Evolutionary conservation across 1,140 invertebrate genomes (phyloP), one percentile per base, ranked within the genome.

Genomic region (Microplitis mediator): DNA sequence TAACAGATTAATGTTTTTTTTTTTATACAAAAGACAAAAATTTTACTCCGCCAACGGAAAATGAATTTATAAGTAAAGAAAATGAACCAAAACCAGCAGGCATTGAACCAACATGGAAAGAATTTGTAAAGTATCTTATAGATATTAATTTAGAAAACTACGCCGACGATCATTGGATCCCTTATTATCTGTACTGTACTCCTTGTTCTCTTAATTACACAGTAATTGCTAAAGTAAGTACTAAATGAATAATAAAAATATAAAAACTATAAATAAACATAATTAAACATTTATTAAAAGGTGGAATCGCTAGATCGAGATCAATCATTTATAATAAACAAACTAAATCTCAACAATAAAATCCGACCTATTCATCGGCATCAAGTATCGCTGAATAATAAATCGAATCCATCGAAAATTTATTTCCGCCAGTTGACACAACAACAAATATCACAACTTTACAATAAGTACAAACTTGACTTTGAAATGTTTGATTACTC

Each of bases 201-300:
- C 86, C 87, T 4, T 89, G 88, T 63, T 68, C 77, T 9, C 65
- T 88, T 4, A 75, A 83, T 50, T 87, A 87, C 61, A 76, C 85
- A 3, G 84, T 90, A 70, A 85, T 89, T 51, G 91, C 92, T 62
- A 92, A 91, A 90, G 88, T 89, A 67, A 90, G 75, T 69, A 13
- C 14, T 4, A 31, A 13, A 39, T 9, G 31, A 16, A n/a, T 5
- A 13, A 52, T 8, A 31, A 34, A n/a, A 56, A 52, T 67, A 3
- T 4, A 35, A 16, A 45, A 45, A 45, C 39, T 9, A 3, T 9
- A 3, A 54, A 23, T 63, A 6, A 64, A 54, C 34, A 36, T 45
- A 2, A 58, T 58, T 0, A 16, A 11, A 45, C 2, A 69, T 23
- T 58, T 32, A 8, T 50, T 69, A 14, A 13, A 45, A 84, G 82